phyloP scores from a whole-genome alignment of 2,888 invertebrate species.

The Plagodis pulveraria region DNA sequence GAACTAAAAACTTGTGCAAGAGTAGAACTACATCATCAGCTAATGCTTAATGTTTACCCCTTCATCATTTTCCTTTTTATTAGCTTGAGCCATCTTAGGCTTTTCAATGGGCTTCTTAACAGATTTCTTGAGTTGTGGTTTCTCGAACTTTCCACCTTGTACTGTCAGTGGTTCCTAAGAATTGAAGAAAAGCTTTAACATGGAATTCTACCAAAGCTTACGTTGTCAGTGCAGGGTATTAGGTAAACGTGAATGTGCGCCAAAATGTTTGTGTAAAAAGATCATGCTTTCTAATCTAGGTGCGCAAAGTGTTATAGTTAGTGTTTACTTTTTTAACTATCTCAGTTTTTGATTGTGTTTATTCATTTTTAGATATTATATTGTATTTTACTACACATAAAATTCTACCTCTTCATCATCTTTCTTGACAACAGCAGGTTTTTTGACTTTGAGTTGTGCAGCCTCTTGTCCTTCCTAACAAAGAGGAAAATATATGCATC shows the following conservation, averaged over 20 bases:
- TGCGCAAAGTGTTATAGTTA: conserved; percentile 47
- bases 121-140: conserved; percentile 79
- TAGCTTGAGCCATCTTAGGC: conserved; percentile 65
- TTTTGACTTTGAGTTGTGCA: conserved; percentile 79
- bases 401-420: conserved; percentile 71
- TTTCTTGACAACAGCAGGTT: conserved; percentile 76
- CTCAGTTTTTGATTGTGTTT: conserved; percentile 52
- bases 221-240: conserved; percentile 51
- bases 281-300: conserved; percentile 51
- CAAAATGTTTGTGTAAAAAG: conserved; percentile 37
- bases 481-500: neutral
- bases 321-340: conserved; percentile 61
- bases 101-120: conserved; percentile 70
- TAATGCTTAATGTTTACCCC: conserved; percentile 66
- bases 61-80: conserved; percentile 33
- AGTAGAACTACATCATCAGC: conserved; percentile 48
- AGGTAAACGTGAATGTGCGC: conserved; percentile 65
- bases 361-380: conserved; percentile 13
- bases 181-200: conserved; percentile 66
- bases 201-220: conserved; percentile 55
- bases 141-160: conserved; percentile 79
- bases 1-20: conserved; percentile 42
- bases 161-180: conserved; percentile 75
- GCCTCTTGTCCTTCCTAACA: conserved; percentile 74
- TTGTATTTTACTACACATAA: no score